phyloP scores from a whole-genome alignment of 2,113 vertebrate genomes.

The Toxotes jaculatrix region DNA sequence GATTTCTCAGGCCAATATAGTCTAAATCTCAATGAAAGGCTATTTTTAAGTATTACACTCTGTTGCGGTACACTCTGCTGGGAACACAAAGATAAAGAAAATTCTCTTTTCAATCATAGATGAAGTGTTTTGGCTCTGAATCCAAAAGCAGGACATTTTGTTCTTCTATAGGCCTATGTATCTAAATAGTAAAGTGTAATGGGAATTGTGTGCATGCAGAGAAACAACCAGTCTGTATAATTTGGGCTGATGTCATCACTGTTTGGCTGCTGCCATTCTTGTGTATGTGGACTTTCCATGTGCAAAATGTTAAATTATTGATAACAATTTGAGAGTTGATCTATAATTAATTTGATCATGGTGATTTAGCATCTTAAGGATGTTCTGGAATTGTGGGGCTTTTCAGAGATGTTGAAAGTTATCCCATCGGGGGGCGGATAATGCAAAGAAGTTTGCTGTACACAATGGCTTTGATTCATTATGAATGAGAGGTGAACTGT shows the following conservation, averaged over 20 bases:
- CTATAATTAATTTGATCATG: slow-evolving; percentile 66
- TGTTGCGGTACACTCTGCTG: slow-evolving; percentile 9
- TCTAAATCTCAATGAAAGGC: background rate
- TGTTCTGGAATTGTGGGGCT: slow-evolving; percentile 36
- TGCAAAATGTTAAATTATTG: slow-evolving; percentile 63
- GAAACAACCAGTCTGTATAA: background rate
- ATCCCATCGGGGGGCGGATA: slow-evolving; percentile 9
- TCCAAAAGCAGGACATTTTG: background rate
- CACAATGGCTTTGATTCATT: slow-evolving; percentile 61
- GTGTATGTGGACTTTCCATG: slow-evolving; percentile 32
- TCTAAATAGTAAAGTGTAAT: background rate
- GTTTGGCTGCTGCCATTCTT: slow-evolving; percentile 32
- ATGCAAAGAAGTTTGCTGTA: slow-evolving; percentile 25
- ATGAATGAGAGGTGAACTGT: slow-evolving; percentile 57
- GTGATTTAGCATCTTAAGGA: slow-evolving; percentile 58
- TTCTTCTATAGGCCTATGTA: background rate
- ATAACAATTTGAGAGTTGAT: slow-evolving; percentile 55
- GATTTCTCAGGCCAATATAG: background rate
- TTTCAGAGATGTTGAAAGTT: slow-evolving; percentile 36
- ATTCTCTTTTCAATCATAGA: slow-evolving; percentile 11
- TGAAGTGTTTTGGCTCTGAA: background rate
- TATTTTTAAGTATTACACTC: slow-evolving; percentile 12
- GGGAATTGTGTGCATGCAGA: background rate
- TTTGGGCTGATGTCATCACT: background rate
- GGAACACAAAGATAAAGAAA: background rate